These are phyloP conservation scores for Gobiocypris rarus DNA, from an alignment of 2,113 vertebrate species.

Conservation along the genomic window DNA sequence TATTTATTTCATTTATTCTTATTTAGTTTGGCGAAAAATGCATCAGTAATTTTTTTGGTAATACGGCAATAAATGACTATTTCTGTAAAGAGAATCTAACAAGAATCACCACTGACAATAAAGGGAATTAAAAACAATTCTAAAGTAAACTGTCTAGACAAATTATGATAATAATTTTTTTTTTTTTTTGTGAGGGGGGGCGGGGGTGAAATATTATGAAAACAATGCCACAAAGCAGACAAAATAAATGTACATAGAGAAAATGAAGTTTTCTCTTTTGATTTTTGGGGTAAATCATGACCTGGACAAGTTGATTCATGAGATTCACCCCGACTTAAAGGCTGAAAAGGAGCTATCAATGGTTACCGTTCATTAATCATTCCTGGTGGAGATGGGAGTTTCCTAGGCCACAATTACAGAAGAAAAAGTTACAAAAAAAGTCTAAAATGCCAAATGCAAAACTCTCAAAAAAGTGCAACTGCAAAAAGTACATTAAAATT, in stretches of 20 bases:
- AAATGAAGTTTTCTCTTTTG: too few relatives aligned
- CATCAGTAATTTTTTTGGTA: not conserved
- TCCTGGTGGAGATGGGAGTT: too few relatives aligned
- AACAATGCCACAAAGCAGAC: not conserved
- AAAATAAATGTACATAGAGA: too few relatives aligned
- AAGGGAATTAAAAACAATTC: not conserved
- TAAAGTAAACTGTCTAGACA: not conserved
- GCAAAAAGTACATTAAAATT: not conserved
- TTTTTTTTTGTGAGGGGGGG: too few relatives aligned
- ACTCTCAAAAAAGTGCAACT: not conserved
- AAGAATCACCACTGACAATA: not conserved
- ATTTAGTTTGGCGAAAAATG: not conserved
- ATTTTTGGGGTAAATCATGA: too few relatives aligned
- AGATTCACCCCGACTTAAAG: too few relatives aligned
- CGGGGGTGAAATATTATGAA: not conserved
- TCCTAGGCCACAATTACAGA: not conserved
- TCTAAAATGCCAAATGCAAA: not conserved
- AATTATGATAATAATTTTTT: not conserved
- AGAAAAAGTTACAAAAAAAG: not conserved
- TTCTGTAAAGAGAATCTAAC: not conserved
- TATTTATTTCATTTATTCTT: not conserved
- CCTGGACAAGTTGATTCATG: too few relatives aligned
- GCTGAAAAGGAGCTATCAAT: too few relatives aligned
- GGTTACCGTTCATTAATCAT: too few relatives aligned
- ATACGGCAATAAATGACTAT: too few relatives aligned